Evolutionary conservation across 2,797 vertebrate species (phyloP), one percentile per base, ranked within the genome.

Genomic region (Sebastes alutus): DNA sequence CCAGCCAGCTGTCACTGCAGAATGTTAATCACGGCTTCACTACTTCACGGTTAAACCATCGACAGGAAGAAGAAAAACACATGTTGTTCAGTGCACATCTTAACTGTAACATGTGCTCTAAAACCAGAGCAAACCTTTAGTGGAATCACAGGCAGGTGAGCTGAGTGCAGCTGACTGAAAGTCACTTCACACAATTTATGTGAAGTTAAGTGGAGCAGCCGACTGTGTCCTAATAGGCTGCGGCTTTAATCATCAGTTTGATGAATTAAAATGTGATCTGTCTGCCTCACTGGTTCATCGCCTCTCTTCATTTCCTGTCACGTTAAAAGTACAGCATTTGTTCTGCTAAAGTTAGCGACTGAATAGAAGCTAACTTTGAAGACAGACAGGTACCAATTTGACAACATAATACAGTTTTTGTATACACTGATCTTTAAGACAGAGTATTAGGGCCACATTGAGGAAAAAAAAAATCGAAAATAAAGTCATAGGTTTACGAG

Each of bases 231-330:
- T 80, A 55, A 84, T 52, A 46, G 42, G 42, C 42, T 46, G 3
- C 82, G 70, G 81, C 75, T 88, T 85, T 83, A 80, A 83, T 81
- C 85, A 29, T 64, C 77, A 42, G 32, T 61, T 22, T 81, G 78
- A 84, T 88, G 9, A 70, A 82, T 86, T 81, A 75, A 79, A 79
- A 63, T 66, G 30, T 27, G 70, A 77, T 27, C 32, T 6, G 55
- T 75, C 72, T 20, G 71, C 81, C 55, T 80, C 76, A 3, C 46
- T 32, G 83, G 11, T 59, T 73, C 73, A 67, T 27, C 64, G 5
- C 27, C 60, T 9, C 63, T 62, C 69, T 82, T 84, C 86, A 87
- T 61, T 77, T 85, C 68, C 82, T 80, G 27, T 16, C 14, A 1
- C 3, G 12, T 18, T 20, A 22, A 81, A 65, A 52, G 14, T 7